Evolutionary conservation across 2,888 invertebrate species (phyloP), one percentile per base, ranked within the genome.

Genomic region (Liodrosophila aerea): DNA sequence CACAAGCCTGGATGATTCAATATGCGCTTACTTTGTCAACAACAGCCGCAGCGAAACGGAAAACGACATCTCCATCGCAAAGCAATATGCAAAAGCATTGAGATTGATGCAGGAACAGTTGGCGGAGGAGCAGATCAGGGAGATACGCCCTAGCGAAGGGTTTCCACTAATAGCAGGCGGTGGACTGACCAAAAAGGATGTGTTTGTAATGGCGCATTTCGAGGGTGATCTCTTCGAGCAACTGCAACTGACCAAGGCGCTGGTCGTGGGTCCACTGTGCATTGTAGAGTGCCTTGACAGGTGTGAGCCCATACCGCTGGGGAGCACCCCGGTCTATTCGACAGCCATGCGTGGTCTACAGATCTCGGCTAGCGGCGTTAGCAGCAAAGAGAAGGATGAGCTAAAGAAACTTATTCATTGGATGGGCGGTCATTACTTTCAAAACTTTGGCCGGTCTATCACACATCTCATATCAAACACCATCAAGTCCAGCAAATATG

Each of bases 381-480:
- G 91, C n/a, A 89, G 90, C 46, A 74, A 86, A 2, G 88, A 89
- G 45, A 93, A 93, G 80, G 92, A 92, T 34, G 90, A 91, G 18
- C 90, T 95, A 2, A 92, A 92, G 69, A 90, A 91, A 43, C 92
- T 92, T 75, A 92, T 96, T 0, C 92, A 93, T 59, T 93, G 93
- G 90, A 96, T 96, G 96, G 95, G 95, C 18, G 96, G 95, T 0
- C 90, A 92, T 37, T 95, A 93, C 83, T 92, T 91, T 40, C 92
- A 92, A 50, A 92, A 92, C 46, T 90, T 96, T 43, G 92, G 93
- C 7, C 91, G 91, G 22, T 92, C 92, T 50, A 93, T 94, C 0
- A 97, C 97, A 5, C 97, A 97, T 91, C 91, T 98, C 13, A 92
- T 98, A 1, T 94, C 96, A 1, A 93, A 94, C 80, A 93, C 93